Conservation (phyloP, 2,888 invertebrate species). For the Caenorhabditis sp. region DNA sequence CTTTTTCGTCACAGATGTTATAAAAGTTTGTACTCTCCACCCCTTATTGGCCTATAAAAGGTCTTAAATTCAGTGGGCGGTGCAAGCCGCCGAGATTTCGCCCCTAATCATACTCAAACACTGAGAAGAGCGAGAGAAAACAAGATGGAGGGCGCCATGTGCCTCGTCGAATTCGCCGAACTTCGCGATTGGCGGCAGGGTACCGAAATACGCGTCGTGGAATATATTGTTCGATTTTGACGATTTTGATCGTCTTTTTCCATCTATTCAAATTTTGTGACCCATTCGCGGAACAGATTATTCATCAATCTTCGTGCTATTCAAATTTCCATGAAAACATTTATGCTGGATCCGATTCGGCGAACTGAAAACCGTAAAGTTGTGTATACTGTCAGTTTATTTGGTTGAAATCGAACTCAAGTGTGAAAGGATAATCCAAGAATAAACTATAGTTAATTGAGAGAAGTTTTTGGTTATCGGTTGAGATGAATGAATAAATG, state of each 20-base stretch:
- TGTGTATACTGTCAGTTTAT: slow-evolving; percentile 19
- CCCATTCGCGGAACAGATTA: slow-evolving; percentile 52
- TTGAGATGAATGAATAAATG: background rate
- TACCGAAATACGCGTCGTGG: slow-evolving; percentile 30
- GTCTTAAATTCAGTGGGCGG: slow-evolving; percentile 51
- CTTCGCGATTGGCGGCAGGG: slow-evolving; percentile 24
- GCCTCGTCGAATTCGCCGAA: slow-evolving; percentile 54
- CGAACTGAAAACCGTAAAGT: slow-evolving; percentile 2
- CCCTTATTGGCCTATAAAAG: slow-evolving; percentile 54
- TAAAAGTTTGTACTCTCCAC: slow-evolving; percentile 55
- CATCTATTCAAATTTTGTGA: slow-evolving; percentile 40
- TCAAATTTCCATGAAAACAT: slow-evolving; percentile 42
- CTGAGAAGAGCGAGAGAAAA: slow-evolving; percentile 29
- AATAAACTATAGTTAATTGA: background rate
- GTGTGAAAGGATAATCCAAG: background rate
- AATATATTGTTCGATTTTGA: slow-evolving; percentile 51
- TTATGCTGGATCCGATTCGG: slow-evolving; percentile 18
- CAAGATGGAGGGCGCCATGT: slow-evolving; percentile 43
- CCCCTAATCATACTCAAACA: slow-evolving; percentile 6
- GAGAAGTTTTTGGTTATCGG: slow-evolving; percentile 6
- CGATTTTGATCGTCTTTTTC: slow-evolving; percentile 37
- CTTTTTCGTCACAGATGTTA: slow-evolving; percentile 48
- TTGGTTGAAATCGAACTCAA: slow-evolving; percentile 17
- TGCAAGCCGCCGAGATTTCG: slow-evolving; percentile 24
- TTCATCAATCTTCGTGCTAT: slow-evolving; percentile 36